Evolutionary conservation across 2,797 vertebrate species (phyloP).

Genomic region (Hemibagrus guttatus): DNA sequence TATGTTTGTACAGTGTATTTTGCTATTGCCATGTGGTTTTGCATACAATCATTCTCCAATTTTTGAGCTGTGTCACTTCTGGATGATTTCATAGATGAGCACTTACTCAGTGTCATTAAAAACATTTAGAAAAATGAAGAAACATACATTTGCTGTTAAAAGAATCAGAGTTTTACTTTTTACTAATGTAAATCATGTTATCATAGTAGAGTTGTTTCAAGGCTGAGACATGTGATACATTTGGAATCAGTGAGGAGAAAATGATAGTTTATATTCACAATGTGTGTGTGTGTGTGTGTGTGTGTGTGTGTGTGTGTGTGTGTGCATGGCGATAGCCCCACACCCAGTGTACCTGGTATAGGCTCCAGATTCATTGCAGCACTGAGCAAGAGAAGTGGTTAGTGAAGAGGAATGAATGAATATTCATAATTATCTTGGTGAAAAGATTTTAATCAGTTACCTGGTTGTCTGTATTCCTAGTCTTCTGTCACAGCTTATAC

Average conservation of each 20-base stretch:
- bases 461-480: background rate
- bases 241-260: background rate
- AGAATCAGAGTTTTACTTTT: background rate
- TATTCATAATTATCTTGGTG: background rate
- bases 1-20: background rate
- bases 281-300: background rate
- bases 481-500: background rate
- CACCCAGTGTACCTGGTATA: background rate
- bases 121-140: background rate
- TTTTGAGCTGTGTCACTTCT: background rate
- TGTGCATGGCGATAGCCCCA: background rate
- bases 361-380: background rate
- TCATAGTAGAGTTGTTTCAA: background rate
- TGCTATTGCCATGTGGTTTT: background rate
- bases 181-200: background rate
- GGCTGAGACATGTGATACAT: background rate
- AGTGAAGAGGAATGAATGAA: background rate
- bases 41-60: background rate
- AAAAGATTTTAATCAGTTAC: background rate
- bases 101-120: background rate
- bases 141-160: background rate
- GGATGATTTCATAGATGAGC: too few relatives aligned
- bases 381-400: background rate
- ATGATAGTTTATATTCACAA: background rate
- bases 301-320: background rate